Evolutionary conservation across 2,888 invertebrate genomes (phyloP).

Genomic region (Dryococelus australis): DNA sequence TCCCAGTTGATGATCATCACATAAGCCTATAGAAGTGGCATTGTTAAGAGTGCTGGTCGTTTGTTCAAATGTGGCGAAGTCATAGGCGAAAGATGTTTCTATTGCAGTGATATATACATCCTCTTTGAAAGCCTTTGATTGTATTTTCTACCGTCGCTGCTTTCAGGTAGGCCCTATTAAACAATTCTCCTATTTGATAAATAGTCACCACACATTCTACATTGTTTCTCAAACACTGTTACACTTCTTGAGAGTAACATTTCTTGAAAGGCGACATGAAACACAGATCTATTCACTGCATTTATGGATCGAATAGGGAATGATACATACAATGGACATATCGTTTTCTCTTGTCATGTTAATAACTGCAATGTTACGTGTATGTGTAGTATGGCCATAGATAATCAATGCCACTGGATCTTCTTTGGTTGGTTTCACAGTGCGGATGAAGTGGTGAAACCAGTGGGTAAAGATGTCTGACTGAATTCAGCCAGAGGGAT

Average conservation of each 20-base stretch:
- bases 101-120: no score
- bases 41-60: no score
- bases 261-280: background rate
- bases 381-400: background rate
- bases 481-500: background rate
- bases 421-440: background rate
- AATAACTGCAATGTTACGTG: background rate
- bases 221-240: background rate
- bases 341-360: background rate
- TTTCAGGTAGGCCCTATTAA: background rate
- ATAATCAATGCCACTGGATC: background rate
- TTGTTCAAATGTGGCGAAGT: no score
- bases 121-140: background rate
- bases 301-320: background rate
- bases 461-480: background rate
- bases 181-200: background rate
- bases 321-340: background rate
- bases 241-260: background rate
- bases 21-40: no score
- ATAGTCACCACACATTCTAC: background rate
- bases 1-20: no score
- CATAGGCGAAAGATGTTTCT: no score
- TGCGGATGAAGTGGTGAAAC: background rate
- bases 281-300: background rate
- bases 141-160: background rate